Percentiles rank a stretch among this genome's conserved stretches.
phyloP scores from a whole-genome alignment of 2,797 vertebrate species.

The Centroberyx gerrardi region DNA sequence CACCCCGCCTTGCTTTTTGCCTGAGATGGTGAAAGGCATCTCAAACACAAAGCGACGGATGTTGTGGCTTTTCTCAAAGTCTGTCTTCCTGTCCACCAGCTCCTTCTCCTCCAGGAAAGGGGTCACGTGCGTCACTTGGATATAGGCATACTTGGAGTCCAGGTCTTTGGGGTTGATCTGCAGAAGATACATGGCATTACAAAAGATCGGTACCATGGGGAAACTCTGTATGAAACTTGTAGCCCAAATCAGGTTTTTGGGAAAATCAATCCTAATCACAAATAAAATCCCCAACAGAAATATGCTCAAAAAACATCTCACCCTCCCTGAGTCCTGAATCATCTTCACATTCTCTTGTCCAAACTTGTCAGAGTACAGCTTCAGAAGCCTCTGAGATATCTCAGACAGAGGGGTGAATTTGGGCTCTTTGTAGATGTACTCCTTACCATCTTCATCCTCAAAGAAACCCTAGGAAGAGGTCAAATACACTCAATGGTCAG shows the following conservation, averaged over 20 bases:
- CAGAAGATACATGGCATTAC: neutral
- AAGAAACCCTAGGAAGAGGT: constrained; percentile 92
- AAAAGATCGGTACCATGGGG: constrained; percentile 6
- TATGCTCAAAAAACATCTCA: constrained; percentile 75
- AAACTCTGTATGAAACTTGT: neutral
- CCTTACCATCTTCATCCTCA: constrained; percentile 98
- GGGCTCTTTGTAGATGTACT: constrained; percentile 99
- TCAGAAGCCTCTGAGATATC: constrained; percentile 96
- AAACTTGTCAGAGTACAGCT: constrained; percentile 98
- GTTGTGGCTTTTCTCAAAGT: constrained; percentile 97
- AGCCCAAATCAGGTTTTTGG: neutral
- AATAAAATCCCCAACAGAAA: neutral
- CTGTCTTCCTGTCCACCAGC: constrained; percentile 93
- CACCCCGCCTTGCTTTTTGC: constrained; percentile 95
- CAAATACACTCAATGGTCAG: constrained; percentile 12
- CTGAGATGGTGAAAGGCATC: constrained; percentile 97
- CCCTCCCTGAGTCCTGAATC: constrained; percentile 98
- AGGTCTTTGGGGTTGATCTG: constrained; percentile 98
- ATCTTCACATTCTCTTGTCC: constrained; percentile 98
- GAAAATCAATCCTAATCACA: neutral
- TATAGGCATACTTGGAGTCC: constrained; percentile 97
- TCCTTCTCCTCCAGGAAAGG: constrained; percentile 98
- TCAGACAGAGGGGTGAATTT: constrained; percentile 97
- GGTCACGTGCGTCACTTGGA: constrained; percentile 96
- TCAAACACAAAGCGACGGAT: constrained; percentile 98